Conservation (phyloP, 2,113 vertebrate species). For the human (Homo sapiens) region DNA sequence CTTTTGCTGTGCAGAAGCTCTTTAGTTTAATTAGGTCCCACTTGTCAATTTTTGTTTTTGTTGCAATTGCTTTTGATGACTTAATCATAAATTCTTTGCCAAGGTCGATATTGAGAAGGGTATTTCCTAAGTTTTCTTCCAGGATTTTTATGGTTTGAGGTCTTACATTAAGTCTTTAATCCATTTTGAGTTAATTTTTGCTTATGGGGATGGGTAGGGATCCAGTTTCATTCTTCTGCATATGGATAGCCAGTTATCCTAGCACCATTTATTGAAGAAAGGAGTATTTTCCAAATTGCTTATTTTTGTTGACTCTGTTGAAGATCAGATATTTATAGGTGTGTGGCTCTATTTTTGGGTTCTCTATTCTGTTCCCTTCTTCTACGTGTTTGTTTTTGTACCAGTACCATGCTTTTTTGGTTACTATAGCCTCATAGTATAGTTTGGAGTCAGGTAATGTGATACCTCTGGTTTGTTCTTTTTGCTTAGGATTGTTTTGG, state of each 20-base stretch:
- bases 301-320: background rate
- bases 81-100: background rate
- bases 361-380: background rate
- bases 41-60: background rate
- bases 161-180: background rate
- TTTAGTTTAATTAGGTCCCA: background rate
- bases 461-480: background rate
- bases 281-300: background rate
- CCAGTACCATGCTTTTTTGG: background rate
- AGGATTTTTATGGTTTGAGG: background rate
- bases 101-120: background rate
- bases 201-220: background rate
- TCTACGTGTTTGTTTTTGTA: background rate
- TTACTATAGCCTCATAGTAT: background rate
- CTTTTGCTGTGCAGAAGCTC: background rate
- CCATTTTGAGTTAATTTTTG: background rate
- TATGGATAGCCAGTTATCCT: background rate
- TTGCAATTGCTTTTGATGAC: background rate
- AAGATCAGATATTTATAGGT: background rate
- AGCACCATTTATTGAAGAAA: background rate
- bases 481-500: background rate
- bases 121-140: background rate
- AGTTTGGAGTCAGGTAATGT: background rate
- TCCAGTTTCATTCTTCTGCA: background rate
- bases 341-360: background rate